Evolutionary conservation across 1,140 invertebrate species (phyloP).

Genomic region (Dreissena rostriformis): DNA sequence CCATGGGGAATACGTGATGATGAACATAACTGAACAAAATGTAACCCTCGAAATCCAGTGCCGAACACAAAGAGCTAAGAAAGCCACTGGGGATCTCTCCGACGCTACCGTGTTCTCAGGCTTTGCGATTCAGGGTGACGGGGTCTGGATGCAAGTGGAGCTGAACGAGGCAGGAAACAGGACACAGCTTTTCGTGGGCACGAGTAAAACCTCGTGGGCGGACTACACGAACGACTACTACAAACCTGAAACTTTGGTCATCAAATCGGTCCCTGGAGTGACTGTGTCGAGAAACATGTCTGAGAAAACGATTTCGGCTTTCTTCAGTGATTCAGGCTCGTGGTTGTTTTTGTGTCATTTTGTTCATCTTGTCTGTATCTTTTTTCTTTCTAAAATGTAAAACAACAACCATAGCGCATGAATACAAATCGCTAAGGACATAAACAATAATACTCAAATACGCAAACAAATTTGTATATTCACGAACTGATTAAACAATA

Average conservation of each 20-base stretch:
- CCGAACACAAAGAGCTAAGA: not conserved
- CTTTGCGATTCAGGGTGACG: slow-evolving; percentile 32
- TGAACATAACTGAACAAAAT: slow-evolving; percentile 7
- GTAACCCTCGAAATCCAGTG: slow-evolving; percentile 7
- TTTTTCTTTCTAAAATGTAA: too few relatives aligned
- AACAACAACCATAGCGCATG: too few relatives aligned
- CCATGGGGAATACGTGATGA: slow-evolving; percentile 96
- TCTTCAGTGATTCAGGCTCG: not conserved
- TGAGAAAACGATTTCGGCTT: not conserved
- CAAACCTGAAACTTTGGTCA: not conserved
- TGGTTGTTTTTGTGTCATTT: not conserved
- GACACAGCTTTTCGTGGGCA: not conserved
- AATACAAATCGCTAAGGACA: too few relatives aligned
- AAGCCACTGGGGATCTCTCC: not conserved
- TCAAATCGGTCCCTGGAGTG: not conserved
- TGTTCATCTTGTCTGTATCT: too few relatives aligned
- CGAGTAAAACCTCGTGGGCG: not conserved
- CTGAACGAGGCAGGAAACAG: not conserved
- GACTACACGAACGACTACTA: slow-evolving; percentile 9
- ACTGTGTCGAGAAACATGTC: not conserved
- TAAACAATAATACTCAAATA: too few relatives aligned
- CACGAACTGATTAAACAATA: too few relatives aligned
- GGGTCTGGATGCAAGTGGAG: slow-evolving; percentile 26
- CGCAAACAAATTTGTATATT: too few relatives aligned
- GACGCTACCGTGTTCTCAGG: slow-evolving; percentile 51